Base-by-base conservation (phyloP, 2,888 invertebrate species). In the Heliconius charithonia region DNA sequence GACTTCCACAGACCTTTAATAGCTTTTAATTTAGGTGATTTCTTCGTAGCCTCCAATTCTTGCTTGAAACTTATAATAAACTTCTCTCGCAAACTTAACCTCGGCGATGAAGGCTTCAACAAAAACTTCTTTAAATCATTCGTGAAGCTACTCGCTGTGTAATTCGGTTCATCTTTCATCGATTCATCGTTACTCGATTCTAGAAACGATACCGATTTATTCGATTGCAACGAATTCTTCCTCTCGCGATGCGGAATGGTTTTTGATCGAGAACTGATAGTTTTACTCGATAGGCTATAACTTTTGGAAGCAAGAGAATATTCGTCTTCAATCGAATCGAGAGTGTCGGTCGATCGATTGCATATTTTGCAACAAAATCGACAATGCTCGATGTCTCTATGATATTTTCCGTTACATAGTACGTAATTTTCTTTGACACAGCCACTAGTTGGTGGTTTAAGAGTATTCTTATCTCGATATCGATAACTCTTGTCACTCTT, bases 1-100 rank as follows among this genome's bases (percentile, higher is more conserved):
- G 95, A 95, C 82, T 95, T 95, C 95, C 95, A 95, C 77, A 95
- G 87, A 69, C 95, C 95, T 82, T 95, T 94, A 41, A 95, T 95
- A 67, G 94, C 95, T 85, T 91, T 92, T 27, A 95, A 87, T 85
- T 94, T 95, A 1, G 95, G 95, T 67, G 95, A 94, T 79, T 88
- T 93, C 82, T 90, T 94, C 0, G 92, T 93, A 3, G 94, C 92
- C 76, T 94, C 94, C 51, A 94, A 86, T 82, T 95, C 95, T 80
- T 94, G 94, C 77, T 94, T 95, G 85, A 95, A 91, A 83, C 95
- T 95, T 16, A 88, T 93, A 74, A 95, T 90, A 84, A 95, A 93
- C 81, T 95, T 95, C 81, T 95, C 95, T 4, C 93, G 89, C 62
- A 95, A 85, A 83, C 95, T 95, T 51, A 92, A 88, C 25, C 94